phyloP scores from a whole-genome alignment of 2,113 vertebrate species.

The Cyphomyrus plagiostoma region DNA sequence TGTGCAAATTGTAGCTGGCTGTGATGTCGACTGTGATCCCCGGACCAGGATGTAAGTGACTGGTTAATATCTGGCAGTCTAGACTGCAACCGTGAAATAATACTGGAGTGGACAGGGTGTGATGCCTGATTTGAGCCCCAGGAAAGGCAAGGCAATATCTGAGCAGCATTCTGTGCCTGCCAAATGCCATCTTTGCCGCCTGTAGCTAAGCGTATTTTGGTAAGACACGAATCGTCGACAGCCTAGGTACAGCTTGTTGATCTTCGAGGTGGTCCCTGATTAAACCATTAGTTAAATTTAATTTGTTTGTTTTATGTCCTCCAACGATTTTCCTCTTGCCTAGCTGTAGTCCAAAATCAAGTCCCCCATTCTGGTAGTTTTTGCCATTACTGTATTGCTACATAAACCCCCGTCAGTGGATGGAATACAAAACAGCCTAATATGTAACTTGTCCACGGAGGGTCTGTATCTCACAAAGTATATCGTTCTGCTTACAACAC shows the following conservation, averaged over 20 bases:
- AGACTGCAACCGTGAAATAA: background rate
- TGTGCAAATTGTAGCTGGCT: background rate
- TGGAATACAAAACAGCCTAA: background rate
- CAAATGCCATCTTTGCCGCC: background rate
- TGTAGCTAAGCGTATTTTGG: background rate
- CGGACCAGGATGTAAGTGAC: background rate
- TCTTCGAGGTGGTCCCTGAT: background rate
- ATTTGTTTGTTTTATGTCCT: background rate
- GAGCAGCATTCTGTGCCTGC: background rate
- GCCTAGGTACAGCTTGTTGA: background rate
- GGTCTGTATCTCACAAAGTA: background rate
- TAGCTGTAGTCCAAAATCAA: background rate
- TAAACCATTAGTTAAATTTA: background rate
- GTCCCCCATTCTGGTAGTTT: background rate
- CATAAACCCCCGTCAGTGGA: background rate
- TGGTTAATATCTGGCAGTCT: background rate
- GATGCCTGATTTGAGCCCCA: background rate
- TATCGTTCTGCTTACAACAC: background rate
- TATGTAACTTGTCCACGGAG: background rate
- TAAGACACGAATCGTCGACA: background rate
- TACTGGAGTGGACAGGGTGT: background rate
- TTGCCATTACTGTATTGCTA: background rate
- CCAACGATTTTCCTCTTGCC: background rate
- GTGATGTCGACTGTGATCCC: background rate
- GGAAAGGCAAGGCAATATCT: background rate